phyloP scores from a whole-genome alignment of 1,140 invertebrate genomes.

The Eriocheir sinensis region DNA sequence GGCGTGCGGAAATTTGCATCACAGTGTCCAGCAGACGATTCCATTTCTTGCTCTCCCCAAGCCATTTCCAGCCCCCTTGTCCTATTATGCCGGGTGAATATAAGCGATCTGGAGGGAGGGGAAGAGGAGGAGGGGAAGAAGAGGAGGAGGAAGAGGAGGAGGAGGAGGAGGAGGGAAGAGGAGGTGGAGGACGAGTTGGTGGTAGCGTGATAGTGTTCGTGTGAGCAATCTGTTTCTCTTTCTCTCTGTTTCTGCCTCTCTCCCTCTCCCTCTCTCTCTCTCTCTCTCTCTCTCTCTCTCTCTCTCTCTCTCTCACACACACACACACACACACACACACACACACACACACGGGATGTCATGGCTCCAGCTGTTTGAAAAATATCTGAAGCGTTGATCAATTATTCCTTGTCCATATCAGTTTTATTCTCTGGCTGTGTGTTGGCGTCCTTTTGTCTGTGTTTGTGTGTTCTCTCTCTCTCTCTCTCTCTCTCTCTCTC shows the following conservation, averaged over 20 bases:
- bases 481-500: constrained; percentile 6
- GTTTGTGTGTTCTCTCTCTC: not conserved
- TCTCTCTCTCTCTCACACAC: too few relatives aligned
- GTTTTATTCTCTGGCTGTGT: too few relatives aligned
- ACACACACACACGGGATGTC: too few relatives aligned
- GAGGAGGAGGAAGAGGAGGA: too few relatives aligned
- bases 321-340: too few relatives aligned
- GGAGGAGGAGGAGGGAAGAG: not conserved
- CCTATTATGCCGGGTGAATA: not conserved
- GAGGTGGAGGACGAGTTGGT: not conserved
- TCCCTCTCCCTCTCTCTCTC: not conserved
- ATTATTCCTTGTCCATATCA: too few relatives aligned
- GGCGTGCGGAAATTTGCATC: not conserved
- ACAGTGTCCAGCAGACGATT: not conserved
- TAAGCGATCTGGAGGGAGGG: not conserved
- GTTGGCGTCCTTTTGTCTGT: too few relatives aligned
- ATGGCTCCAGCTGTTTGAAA: too few relatives aligned
- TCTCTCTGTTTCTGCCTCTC: too few relatives aligned
- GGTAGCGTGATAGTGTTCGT: not conserved
- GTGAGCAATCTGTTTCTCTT: too few relatives aligned
- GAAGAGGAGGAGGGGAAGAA: too few relatives aligned
- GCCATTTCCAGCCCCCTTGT: constrained; percentile 3
- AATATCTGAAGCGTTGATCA: too few relatives aligned
- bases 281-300: constrained; percentile 8
- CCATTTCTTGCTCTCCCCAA: not conserved